These are phyloP conservation scores for Hyles vespertilio DNA, from an alignment of 1,140 invertebrate genomes.

Conservation along the genomic window DNA sequence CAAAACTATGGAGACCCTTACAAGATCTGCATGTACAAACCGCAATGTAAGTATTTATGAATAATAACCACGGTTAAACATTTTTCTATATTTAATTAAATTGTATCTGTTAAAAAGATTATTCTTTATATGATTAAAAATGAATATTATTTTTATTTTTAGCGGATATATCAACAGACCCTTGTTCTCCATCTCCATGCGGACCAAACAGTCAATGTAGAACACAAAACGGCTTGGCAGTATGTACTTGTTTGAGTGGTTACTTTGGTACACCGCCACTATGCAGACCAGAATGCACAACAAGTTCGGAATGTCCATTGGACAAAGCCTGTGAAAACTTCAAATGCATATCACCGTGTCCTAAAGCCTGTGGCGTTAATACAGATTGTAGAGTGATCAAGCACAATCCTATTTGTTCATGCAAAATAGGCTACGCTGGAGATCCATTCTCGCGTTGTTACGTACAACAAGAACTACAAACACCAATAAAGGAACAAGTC, in stretches of 20 bases:
- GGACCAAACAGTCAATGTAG: conserved; percentile 81
- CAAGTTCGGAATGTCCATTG: conserved; percentile 80
- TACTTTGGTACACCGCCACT: conserved; percentile 81
- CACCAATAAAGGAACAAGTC: conserved; percentile 28
- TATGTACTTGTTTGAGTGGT: conserved; percentile 79
- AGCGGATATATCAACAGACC: conserved; percentile 44
- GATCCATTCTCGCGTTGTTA: conserved; percentile 82
- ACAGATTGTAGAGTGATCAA: conserved; percentile 80
- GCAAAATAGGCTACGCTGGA: conserved; percentile 80
- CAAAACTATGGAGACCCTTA: conserved; percentile 89
- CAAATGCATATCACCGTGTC: conserved; percentile 82
- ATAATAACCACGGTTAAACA: neutral
- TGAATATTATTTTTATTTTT: conserved; percentile 27
- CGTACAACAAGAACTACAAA: conserved; percentile 42
- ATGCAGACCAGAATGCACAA: conserved; percentile 81
- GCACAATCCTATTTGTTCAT: conserved; percentile 85
- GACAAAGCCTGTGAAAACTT: conserved; percentile 80
- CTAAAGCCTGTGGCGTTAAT: conserved; percentile 78
- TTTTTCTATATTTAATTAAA: no score
- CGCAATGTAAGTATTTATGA: conserved; percentile 74
- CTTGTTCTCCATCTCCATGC: conserved; percentile 73
- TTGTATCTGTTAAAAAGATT: neutral
- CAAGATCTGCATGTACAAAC: conserved; percentile 63
- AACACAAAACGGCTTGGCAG: conserved; percentile 61
- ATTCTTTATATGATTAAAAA: neutral